phyloP scores from a whole-genome alignment of 2,888 invertebrate genomes.

The Polydrusus tereticollis region DNA sequence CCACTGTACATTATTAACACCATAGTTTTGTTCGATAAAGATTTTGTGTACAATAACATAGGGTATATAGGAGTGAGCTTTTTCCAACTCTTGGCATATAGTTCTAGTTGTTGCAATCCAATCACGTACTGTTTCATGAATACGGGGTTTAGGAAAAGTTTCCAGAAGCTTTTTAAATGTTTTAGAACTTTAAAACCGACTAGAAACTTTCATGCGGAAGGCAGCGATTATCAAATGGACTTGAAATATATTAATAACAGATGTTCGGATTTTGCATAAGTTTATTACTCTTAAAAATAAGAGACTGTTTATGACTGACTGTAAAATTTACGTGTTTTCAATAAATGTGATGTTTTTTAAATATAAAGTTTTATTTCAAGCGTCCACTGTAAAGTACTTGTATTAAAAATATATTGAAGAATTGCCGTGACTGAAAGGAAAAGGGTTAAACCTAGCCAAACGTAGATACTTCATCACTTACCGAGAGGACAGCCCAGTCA shows the following conservation, averaged over 20 bases:
- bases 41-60: slow-evolving; percentile 67
- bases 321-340: slow-evolving; percentile 27
- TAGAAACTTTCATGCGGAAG: slow-evolving; percentile 53
- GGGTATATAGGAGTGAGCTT: slow-evolving; percentile 70
- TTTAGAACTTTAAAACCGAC: slow-evolving; percentile 56
- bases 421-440: too few relatives aligned
- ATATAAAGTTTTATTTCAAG: not conserved
- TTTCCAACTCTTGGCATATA: slow-evolving; percentile 73
- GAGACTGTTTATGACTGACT: slow-evolving; percentile 31
- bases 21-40: slow-evolving; percentile 69
- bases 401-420: too few relatives aligned
- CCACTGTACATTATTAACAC: slow-evolving; percentile 74
- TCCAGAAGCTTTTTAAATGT: slow-evolving; percentile 73
- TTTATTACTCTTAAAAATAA: not conserved
- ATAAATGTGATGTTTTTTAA: slow-evolving; percentile 19
- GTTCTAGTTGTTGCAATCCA: slow-evolving; percentile 76
- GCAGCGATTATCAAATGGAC: slow-evolving; percentile 62
- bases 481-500: too few relatives aligned
- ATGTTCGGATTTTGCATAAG: slow-evolving; percentile 35
- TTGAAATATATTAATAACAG: slow-evolving; percentile 59
- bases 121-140: slow-evolving; percentile 81
- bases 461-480: too few relatives aligned
- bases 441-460: too few relatives aligned
- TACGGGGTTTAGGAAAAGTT: slow-evolving; percentile 74
- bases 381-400: too few relatives aligned